Evolutionary conservation across 1,140 invertebrate species (phyloP).

Genomic region (Panagrolaimus sp.): DNA sequence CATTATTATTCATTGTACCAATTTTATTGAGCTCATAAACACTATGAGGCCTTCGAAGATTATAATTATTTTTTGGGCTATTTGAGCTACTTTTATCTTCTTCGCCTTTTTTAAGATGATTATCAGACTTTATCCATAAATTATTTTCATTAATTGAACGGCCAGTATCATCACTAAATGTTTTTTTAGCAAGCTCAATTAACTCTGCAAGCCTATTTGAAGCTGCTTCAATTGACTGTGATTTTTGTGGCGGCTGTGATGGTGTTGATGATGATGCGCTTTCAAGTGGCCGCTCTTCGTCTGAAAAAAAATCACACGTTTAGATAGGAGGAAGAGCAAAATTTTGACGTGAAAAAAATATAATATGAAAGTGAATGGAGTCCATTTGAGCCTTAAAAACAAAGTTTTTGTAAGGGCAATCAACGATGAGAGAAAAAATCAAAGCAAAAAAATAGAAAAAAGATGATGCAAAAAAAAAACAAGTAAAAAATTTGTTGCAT

Average conservation of each 20-base stretch:
- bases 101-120: background rate
- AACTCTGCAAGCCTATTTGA: conserved; percentile 4
- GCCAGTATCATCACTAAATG: conserved; percentile 10
- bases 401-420: too few species aligned
- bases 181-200: conserved; percentile 3
- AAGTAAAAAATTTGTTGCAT: too few species aligned
- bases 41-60: conserved; percentile 1
- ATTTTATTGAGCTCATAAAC: background rate
- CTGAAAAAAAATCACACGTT: conserved; percentile 4
- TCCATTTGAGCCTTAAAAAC: too few species aligned
- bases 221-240: background rate
- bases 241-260: background rate
- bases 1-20: background rate
- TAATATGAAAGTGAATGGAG: too few species aligned
- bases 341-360: too few species aligned
- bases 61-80: background rate
- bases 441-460: too few species aligned
- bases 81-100: background rate
- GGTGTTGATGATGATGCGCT: background rate
- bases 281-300: conserved; percentile 10
- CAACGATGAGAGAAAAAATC: too few species aligned
- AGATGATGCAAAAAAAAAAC: too few species aligned
- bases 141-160: background rate
- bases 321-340: too few species aligned
- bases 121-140: background rate